Base-by-base conservation (phyloP, 2,113 vertebrate species). In the Nerophis ophidion region DNA sequence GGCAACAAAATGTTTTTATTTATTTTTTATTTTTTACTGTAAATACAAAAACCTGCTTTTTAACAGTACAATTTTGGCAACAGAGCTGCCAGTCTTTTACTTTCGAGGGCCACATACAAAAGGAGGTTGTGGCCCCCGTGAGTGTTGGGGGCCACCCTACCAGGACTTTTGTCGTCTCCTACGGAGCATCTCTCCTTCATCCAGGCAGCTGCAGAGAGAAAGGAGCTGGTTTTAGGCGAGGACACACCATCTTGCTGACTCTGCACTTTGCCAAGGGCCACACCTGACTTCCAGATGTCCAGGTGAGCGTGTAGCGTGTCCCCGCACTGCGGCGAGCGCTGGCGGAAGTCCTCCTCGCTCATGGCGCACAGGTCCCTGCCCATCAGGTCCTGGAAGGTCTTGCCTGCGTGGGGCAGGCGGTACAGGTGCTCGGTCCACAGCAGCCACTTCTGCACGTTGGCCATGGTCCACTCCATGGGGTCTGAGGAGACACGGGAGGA, bases 271-370 rank as follows among this genome's bases (percentile, higher is more conserved):
- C 17, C 56, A 7, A 40, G 44, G 35, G 35, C 51, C 62, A 42
- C 68, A 98, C 96, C 95, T 77, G 97, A 98, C 76, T 96, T 99
- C 97, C 96, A 99, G 77, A 99, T 97, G 86, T 99, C 97, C 42
- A 98, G 88, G 81, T 99, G 97, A n/a, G 97, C 97, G 0, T 98
- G 91, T 56, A 99, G 88, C 14, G 95, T 92, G 52, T 98, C 94
- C 0, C 97, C 95, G 0, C 93, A 93, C 77, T 91, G 73, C 0
- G 94, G 94, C 0, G 92, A 95, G 8, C 94, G 91, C 80, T 95
- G 94, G 57, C 89, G 91, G 77, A 99, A 99, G 72, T 96, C 93
- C 60, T 97, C 95, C 84, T 98, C 97, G 0, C 89, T 93, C 93
- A 99, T 92, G 74, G 91, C 86, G 0, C 97, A 99, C 56, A 99